Conservation (phyloP, 2,888 invertebrate species). For the Dryobotodes eremita region DNA sequence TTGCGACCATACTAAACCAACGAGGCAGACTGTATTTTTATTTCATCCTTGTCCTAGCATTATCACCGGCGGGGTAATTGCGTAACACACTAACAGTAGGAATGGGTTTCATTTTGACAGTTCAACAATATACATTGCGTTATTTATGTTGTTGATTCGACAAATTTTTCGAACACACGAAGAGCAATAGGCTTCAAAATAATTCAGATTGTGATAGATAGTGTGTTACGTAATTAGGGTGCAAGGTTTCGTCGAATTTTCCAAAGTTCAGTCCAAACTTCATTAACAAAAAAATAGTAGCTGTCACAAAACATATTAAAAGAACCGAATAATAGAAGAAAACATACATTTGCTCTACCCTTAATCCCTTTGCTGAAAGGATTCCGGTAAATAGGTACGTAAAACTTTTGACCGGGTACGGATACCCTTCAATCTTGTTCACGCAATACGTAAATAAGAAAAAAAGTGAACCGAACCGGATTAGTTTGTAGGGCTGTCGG, state of each 20-base stretch:
- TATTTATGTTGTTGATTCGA: no score
- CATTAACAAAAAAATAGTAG: constrained; percentile 13
- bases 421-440: constrained; percentile 37
- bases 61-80: no score
- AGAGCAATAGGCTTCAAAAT: no score
- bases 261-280: constrained; percentile 32
- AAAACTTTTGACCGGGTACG: constrained; percentile 41
- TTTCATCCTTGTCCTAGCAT: no score
- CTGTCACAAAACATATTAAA: constrained; percentile 26
- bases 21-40: no score
- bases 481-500: constrained; percentile 45
- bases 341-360: constrained; percentile 11
- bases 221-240: no score
- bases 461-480: constrained; percentile 19
- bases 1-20: no score
- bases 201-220: no score
- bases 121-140: no score
- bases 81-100: no score
- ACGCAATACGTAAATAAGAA: constrained; percentile 30
- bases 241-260: constrained; percentile 13
- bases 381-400: constrained; percentile 34
- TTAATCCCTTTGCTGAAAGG: constrained; percentile 37
- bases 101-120: no score
- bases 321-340: constrained; percentile 31
- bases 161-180: no score